Conservation (phyloP, 2,888 invertebrate genomes). For the Malthinus flaveolus region DNA sequence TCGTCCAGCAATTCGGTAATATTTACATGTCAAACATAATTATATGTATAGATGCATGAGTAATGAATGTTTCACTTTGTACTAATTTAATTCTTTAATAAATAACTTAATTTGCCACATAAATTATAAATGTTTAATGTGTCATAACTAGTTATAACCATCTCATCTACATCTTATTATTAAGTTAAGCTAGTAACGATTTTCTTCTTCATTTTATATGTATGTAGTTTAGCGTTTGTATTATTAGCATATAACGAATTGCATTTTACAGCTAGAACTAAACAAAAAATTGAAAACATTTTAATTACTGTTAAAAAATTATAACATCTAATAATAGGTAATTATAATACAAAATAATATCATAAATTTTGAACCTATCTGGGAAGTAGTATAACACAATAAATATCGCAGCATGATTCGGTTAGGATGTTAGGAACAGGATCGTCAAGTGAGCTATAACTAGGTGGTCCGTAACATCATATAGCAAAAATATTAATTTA, state of each 20-base stretch:
- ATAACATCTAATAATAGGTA: conserved; percentile 21
- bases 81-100: conserved; percentile 1
- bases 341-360: conserved; percentile 28
- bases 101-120: conserved; percentile 1
- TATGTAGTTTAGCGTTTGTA: background rate
- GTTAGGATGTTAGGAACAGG: conserved; percentile 33
- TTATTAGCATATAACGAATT: background rate
- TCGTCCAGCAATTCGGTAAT: conserved; percentile 13
- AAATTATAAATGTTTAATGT: background rate
- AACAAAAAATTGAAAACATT: conserved; percentile 13
- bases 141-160: conserved; percentile 4
- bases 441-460: conserved; percentile 30
- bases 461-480: conserved; percentile 34
- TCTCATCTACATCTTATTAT: too few species aligned
- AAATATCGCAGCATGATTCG: conserved; percentile 32
- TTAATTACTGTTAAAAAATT: conserved; percentile 16
- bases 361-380: conserved; percentile 30
- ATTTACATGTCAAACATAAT: conserved; percentile 1
- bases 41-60: conserved; percentile 1
- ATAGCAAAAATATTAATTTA: conserved; percentile 32
- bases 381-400: conserved; percentile 30
- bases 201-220: too few species aligned
- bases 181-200: too few species aligned
- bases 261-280: background rate
- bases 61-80: background rate